Conservation (phyloP, 2,797 vertebrate species). For the Gobio occitaniae region DNA sequence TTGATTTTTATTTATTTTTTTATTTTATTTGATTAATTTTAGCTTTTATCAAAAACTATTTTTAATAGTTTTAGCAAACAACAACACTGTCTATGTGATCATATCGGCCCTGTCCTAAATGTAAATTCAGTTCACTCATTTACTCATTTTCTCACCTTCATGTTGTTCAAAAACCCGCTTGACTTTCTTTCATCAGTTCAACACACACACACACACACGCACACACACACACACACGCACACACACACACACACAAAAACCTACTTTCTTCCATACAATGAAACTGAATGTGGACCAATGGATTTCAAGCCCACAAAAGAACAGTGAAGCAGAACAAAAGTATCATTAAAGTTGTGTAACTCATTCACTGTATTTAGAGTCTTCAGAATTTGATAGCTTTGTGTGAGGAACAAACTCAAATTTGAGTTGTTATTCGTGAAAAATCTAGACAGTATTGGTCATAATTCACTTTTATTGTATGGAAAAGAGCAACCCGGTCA, state of each 20-base stretch:
- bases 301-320: background rate
- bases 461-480: background rate
- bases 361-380: background rate
- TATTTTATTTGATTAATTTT: too few relatives aligned
- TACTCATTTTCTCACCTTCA: background rate
- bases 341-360: background rate
- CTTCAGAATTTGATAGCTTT: background rate
- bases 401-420: background rate
- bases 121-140: background rate
- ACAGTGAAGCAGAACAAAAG: background rate
- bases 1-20: background rate
- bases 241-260: too few relatives aligned
- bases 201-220: background rate
- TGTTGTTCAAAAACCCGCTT: background rate
- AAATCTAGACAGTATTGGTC: background rate
- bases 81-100: too few relatives aligned
- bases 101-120: too few relatives aligned
- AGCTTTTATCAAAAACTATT: too few relatives aligned
- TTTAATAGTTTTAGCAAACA: too few relatives aligned
- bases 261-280: background rate
- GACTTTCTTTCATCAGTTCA: background rate
- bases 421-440: background rate
- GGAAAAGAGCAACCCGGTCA: background rate
- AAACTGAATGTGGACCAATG: background rate
- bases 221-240: too few relatives aligned